These are phyloP conservation scores for Xylophagus ater DNA, from an alignment of 2,888 invertebrate species.

Conservation along the genomic window DNA sequence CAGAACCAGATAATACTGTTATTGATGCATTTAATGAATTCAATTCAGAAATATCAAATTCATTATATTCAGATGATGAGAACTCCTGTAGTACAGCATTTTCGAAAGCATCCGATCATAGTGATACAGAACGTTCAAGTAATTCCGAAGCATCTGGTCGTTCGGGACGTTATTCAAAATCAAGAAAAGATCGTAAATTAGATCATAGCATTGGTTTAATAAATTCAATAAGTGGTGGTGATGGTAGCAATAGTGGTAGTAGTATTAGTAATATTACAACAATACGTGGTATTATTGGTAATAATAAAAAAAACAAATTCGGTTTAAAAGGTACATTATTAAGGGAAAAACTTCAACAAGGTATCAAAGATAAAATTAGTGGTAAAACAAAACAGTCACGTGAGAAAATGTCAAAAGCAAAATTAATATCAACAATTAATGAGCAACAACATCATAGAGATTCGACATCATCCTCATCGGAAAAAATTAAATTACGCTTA, in stretches of 20 bases:
- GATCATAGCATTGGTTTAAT: constrained; percentile 5
- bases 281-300: constrained; percentile 11
- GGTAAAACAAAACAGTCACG: constrained; percentile 22
- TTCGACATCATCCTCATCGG: constrained; percentile 31
- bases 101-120: constrained; percentile 44
- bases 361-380: constrained; percentile 29
- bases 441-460: constrained; percentile 5
- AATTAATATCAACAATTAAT: constrained; percentile 20
- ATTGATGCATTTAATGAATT: constrained; percentile 31
- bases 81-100: constrained; percentile 45
- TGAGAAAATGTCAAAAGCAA: constrained; percentile 19
- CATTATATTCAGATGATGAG: constrained; percentile 48
- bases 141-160: constrained; percentile 45
- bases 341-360: constrained; percentile 33
- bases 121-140: constrained; percentile 40
- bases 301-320: constrained; percentile 27
- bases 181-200: constrained; percentile 10
- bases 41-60: constrained; percentile 40
- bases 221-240: not conserved
- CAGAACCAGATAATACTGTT: constrained; percentile 35
- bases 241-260: constrained; percentile 5
- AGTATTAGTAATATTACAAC: not conserved
- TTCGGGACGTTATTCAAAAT: constrained; percentile 29
- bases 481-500: constrained; percentile 71
- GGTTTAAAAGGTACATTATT: constrained; percentile 21